Evolutionary conservation across 1,140 invertebrate species (phyloP).

Genomic region (Drosophila sturtevanti): DNA sequence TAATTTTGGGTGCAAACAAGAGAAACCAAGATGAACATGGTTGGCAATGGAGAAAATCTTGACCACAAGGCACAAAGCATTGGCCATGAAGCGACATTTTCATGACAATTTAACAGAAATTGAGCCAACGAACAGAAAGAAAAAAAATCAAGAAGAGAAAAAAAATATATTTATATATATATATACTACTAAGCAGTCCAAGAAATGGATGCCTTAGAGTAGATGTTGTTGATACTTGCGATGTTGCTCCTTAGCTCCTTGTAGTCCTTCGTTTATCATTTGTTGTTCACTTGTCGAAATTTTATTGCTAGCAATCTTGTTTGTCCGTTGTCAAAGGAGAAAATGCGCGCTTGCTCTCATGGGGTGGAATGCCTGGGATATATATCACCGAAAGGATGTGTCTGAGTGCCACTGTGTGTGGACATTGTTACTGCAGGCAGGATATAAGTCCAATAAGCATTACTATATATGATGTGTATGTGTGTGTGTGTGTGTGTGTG

Average conservation of each 20-base stretch:
- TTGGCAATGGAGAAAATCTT: slow-evolving; percentile 17
- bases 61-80: slow-evolving; percentile 46
- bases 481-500: background rate
- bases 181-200: slow-evolving; percentile 19
- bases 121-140: slow-evolving; percentile 25
- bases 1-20: slow-evolving; percentile 62
- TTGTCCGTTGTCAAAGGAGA: slow-evolving; percentile 66
- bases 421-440: slow-evolving; percentile 45
- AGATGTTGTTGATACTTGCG: too few species aligned
- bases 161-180: too few species aligned
- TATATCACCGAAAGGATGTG: slow-evolving; percentile 16
- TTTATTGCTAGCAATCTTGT: slow-evolving; percentile 80
- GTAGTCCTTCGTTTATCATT: slow-evolving; percentile 74
- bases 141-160: background rate
- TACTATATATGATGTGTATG: slow-evolving; percentile 3
- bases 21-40: background rate
- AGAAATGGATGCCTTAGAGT: slow-evolving; percentile 69
- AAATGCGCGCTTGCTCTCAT: slow-evolving; percentile 44
- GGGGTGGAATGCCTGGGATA: slow-evolving; percentile 49
- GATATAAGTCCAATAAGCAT: slow-evolving; percentile 77
- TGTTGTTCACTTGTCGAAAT: slow-evolving; percentile 80
- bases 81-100: slow-evolving; percentile 46
- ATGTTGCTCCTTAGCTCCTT: slow-evolving; percentile 27
- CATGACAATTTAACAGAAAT: slow-evolving; percentile 75
- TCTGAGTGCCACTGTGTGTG: slow-evolving; percentile 3